Base-by-base conservation (phyloP, 2,888 invertebrate genomes). In the Pyralis farinalis region DNA sequence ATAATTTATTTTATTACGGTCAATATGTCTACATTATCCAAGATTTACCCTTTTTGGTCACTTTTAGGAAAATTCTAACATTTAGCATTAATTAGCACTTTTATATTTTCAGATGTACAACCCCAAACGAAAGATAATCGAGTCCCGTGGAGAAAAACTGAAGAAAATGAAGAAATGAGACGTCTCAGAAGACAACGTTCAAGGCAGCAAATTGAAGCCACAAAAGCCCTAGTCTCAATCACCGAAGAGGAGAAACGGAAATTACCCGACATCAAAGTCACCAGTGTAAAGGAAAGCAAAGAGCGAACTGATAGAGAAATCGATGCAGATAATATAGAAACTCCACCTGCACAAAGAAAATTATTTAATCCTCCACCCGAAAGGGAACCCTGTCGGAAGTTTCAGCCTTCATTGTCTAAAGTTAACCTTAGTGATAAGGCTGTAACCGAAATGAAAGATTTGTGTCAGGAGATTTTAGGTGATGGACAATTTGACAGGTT, bases 291-390 rank as follows among this genome's bases (percentile, higher is more conserved):
- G 31, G 75, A 71, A 4, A 46, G 34, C 1, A 72, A 65, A 21
- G 65, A 68, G 1, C 67, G 70, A 33, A 58, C 90, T 10, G 94
- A 94, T 57, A 93, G 93, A 68, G 96, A 96, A 66, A 96, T 97
- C 29, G 97, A 97, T 72, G 95, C 96, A 1, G 97, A 97, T 58
- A 97, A 97, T 58, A 95, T 97, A 22, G 96, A 97, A 86, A 97
- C 97, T 1, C 96, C 97, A 11, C 96, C 97, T 3, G 95, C 93
- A 0, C 93, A 93, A 10, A 90, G 96, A 41, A 92, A 94, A 54
- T 78, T 92, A 20, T 93, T 93, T 63, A 92, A 91, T 42, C 91
- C 93, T 1, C 91, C 92, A 1, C 91, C 91, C 25, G 92, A 92
- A 31, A 91, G 91, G 50, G 91, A 89, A 55, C 91, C 91, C 0